Percentiles rank a stretch among this genome's conserved stretches.
Evolutionary conservation across 2,797 vertebrate species (phyloP).

Genomic region (Vultur gryphus): DNA sequence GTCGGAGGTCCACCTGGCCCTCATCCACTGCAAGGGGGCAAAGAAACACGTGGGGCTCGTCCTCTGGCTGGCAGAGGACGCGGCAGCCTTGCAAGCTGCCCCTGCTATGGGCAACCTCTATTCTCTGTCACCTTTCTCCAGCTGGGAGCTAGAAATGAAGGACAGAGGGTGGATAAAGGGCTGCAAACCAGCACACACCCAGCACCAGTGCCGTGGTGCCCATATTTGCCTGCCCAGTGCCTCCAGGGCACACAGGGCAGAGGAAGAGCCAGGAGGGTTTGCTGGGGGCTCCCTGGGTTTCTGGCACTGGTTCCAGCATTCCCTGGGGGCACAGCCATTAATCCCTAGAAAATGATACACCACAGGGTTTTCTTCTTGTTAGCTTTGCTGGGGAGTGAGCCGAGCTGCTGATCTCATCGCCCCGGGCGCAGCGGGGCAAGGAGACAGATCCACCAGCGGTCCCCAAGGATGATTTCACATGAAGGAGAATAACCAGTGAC

Average conservation of each 20-base stretch:
- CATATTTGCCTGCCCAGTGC: fast-evolving
- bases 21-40: slow-evolving; percentile 85
- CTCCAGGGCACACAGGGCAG: neutral
- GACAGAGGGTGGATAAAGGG: neutral
- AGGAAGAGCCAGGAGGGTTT: neutral
- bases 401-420: neutral
- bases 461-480: neutral
- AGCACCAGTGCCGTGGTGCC: neutral
- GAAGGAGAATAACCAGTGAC: neutral
- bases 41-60: fast-evolving
- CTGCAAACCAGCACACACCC: neutral
- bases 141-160: neutral
- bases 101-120: neutral
- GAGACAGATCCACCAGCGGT: neutral
- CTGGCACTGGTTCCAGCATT: neutral
- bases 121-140: neutral
- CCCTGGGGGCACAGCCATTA: neutral
- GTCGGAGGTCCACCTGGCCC: slow-evolving; percentile 96
- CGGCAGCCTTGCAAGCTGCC: neutral
- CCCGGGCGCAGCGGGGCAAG: neutral
- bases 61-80: fast-evolving
- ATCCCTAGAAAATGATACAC: neutral
- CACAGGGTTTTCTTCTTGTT: neutral
- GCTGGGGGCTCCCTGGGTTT: neutral
- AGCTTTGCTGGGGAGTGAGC: neutral